Conservation (phyloP, 2,113 vertebrate genomes). For the Heptranchias perlo region DNA sequence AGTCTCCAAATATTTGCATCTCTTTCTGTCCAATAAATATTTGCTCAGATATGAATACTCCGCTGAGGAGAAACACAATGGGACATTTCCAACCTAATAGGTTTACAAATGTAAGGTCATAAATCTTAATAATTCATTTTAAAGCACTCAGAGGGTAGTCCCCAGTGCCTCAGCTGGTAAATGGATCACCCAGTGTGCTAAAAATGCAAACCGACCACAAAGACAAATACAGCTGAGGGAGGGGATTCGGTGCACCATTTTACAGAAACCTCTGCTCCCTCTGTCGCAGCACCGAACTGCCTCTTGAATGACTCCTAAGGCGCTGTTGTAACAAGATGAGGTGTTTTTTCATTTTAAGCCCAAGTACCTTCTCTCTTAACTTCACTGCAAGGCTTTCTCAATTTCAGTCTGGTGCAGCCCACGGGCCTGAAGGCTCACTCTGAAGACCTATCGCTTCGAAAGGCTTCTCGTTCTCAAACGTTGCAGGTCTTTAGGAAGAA, state of each 20-base stretch:
- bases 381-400: not conserved
- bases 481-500: not conserved
- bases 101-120: not conserved
- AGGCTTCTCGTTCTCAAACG: not conserved
- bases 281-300: not conserved
- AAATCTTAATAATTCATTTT: constrained; percentile 7
- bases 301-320: not conserved
- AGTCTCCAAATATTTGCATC: not conserved
- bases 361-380: not conserved
- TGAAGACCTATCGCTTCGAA: not conserved
- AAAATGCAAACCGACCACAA: not conserved
- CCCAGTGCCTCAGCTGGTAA: not conserved
- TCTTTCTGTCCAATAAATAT: not conserved
- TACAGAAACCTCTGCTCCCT: not conserved
- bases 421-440: not conserved
- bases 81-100: constrained; percentile 18
- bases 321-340: not conserved
- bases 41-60: not conserved
- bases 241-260: not conserved
- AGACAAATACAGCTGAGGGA: not conserved
- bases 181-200: constrained; percentile 10
- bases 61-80: not conserved
- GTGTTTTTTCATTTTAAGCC: not conserved
- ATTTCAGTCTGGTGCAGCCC: not conserved
- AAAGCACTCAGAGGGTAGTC: not conserved